phyloP scores from a whole-genome alignment of 2,113 vertebrate genomes.

The Eudorcas thomsonii region DNA sequence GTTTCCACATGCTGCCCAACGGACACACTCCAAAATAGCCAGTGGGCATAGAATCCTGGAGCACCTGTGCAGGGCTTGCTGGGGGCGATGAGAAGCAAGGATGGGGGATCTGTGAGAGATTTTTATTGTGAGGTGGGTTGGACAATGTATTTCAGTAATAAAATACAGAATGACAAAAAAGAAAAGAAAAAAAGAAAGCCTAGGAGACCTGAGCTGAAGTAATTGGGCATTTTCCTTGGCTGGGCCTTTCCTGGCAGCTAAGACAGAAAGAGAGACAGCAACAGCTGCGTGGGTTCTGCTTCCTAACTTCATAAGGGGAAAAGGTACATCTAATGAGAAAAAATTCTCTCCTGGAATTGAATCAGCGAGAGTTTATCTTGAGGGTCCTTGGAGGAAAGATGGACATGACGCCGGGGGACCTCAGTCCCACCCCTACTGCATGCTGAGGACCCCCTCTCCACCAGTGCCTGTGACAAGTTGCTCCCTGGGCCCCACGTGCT shows the following conservation, averaged over 20 bases:
- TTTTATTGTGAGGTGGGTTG: conserved; percentile 50
- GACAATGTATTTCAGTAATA: conserved; percentile 70
- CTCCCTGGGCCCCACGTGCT: rapidly evolving
- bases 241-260: rapidly evolving
- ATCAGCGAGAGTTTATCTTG: rapidly evolving
- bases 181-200: background rate
- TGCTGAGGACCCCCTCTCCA: rapidly evolving
- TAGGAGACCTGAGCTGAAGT: background rate
- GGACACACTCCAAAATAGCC: conserved; percentile 49
- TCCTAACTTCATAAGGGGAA: background rate
- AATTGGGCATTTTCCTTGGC: background rate
- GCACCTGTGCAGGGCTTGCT: background rate
- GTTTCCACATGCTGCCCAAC: conserved; percentile 13
- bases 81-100: background rate
- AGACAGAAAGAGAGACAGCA: rapidly evolving
- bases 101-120: background rate
- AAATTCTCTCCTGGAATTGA: background rate
- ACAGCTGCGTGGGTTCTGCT: rapidly evolving
- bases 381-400: background rate
- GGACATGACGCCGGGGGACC: rapidly evolving
- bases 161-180: conserved; percentile 45
- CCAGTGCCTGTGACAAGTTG: background rate
- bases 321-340: background rate
- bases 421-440: rapidly evolving
- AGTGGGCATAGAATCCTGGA: background rate